Percentiles rank a stretch among this genome's conserved stretches.
These are phyloP conservation scores for Alfaro cultratus DNA, from an alignment of 2,797 vertebrate species.

Conservation along the genomic window DNA sequence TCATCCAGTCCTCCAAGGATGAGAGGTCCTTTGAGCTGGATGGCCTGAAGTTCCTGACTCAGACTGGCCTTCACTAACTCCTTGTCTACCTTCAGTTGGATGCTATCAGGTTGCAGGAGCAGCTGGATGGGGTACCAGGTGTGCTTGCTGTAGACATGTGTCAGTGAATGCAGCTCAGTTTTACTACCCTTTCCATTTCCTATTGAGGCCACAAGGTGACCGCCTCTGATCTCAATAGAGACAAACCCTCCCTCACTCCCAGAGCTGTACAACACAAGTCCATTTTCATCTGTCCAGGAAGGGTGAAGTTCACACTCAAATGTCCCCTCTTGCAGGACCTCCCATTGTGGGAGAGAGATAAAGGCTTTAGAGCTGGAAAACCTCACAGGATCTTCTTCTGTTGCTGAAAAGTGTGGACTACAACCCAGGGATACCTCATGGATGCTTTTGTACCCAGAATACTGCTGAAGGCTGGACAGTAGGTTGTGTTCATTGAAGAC, in stretches of 20 bases:
- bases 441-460: slow-evolving; percentile 84
- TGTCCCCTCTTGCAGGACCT: slow-evolving; percentile 69
- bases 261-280: slow-evolving; percentile 86
- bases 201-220: slow-evolving; percentile 80
- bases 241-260: slow-evolving; percentile 82
- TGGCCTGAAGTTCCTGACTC: slow-evolving; percentile 60
- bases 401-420: slow-evolving; percentile 87
- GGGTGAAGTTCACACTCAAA: slow-evolving; percentile 85
- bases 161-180: slow-evolving; percentile 79
- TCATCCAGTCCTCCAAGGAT: slow-evolving; percentile 87
- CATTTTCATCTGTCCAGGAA: slow-evolving; percentile 68
- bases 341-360: slow-evolving; percentile 84
- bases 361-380: slow-evolving; percentile 92
- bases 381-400: slow-evolving; percentile 84
- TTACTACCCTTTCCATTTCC: slow-evolving; percentile 72
- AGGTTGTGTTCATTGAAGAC: slow-evolving; percentile 87
- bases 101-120: slow-evolving; percentile 72
- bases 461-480: slow-evolving; percentile 82
- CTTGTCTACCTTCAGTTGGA: slow-evolving; percentile 84
- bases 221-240: slow-evolving; percentile 84
- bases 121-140: slow-evolving; percentile 85
- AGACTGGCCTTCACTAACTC: slow-evolving; percentile 79
- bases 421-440: slow-evolving; percentile 89
- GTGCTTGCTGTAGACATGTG: slow-evolving; percentile 73
- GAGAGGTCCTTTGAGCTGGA: slow-evolving; percentile 81